Base-by-base conservation (phyloP, 2,113 vertebrate species). In the Arenaria interpres region DNA sequence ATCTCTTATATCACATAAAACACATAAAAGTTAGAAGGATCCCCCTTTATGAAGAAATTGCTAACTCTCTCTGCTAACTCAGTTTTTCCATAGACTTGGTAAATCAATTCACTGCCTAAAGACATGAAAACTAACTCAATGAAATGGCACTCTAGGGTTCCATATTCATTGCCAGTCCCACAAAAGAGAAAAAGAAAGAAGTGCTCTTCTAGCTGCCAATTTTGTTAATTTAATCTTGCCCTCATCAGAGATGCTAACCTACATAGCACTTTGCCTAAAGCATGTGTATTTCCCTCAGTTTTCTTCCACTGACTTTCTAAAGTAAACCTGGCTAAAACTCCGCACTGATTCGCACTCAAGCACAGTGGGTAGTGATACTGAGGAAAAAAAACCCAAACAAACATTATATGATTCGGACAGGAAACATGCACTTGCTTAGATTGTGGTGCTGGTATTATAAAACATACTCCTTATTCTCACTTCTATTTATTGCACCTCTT, bases 41-140 rank as follows among this genome's bases (percentile, higher is more conserved):
- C 84, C 37, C 27, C 35, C 86, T 88, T 87, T 32, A 86, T 63
- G 59, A 93, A 59, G 59, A 88, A 91, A 92, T 81, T 90, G 13
- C 37, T 81, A 93, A 35, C 0, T 2, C 28, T 67, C 50, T n/a
- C n/a, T n/a, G n/a, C n/a, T 67, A 69, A 77, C 8, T n/a, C n/a
- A 50, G 35, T 56, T 86, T 90, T 88, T 12, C 25, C 72, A 39
- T 22, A 77, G 37, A 71, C 13, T 9, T 48, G 39, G 18, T 77
- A 77, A 92, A 88, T 95, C 78, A 88, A 92, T 83, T 92, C 73
- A 75, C 13, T 84, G 51, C 43, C 80, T 78, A 39, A 86, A 86
- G 54, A 81, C 30, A 63, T 18, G 76, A 95, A 90, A 93, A 86
- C n/a, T 48, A 50, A 67, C 28, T 77, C 39, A 80, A 7, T 24